phyloP scores from a whole-genome alignment of 2,888 invertebrate species.

The Anarsia innoxiella region DNA sequence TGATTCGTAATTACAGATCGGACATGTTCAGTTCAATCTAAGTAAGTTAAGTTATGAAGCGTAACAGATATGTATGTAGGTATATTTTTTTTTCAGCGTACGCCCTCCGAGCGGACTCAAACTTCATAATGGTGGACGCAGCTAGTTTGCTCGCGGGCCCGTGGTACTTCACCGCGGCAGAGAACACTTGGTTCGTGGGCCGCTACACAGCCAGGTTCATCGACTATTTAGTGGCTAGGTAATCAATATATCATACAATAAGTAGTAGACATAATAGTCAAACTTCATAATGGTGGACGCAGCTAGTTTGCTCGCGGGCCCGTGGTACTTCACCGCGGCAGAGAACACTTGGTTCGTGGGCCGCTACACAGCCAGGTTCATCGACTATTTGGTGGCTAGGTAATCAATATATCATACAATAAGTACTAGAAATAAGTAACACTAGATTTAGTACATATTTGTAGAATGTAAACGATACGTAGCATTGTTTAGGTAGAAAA shows the following conservation, averaged over 20 bases:
- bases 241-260: no score
- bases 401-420: no score
- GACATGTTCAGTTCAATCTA: no score
- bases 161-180: conserved; percentile 76
- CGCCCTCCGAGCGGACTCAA: conserved; percentile 73
- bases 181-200: conserved; percentile 77
- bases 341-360: conserved; percentile 78
- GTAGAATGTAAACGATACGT: no score
- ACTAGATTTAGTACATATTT: no score
- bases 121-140: conserved; percentile 76
- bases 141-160: conserved; percentile 75
- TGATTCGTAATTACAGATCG: no score
- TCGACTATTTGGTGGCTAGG: conserved; percentile 76
- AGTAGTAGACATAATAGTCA: no score
- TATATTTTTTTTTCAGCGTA: conserved; percentile 67
- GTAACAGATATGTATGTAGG: no score
- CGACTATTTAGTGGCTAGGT: conserved; percentile 75
- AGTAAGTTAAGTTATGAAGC: no score
- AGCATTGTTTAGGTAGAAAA: no score
- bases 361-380: conserved; percentile 70
- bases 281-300: conserved; percentile 78
- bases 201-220: conserved; percentile 73
- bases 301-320: conserved; percentile 73
- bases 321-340: conserved; percentile 76
- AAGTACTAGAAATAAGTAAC: no score